Conservation (phyloP, 2,888 invertebrate genomes). For the Luperina nickerlii region DNA sequence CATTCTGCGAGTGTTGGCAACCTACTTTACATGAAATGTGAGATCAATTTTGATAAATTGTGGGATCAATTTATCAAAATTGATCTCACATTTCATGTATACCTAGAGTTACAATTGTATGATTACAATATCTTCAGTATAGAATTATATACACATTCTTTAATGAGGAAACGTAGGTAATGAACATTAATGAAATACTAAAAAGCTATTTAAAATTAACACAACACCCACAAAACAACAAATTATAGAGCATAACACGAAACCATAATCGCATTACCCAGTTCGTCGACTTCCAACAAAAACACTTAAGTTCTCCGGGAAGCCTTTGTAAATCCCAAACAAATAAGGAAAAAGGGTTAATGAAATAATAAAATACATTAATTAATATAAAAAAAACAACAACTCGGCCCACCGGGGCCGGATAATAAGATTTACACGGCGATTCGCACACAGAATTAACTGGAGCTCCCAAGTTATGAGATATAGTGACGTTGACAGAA, state of each 20-base stretch:
- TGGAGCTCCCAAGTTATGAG: constrained; percentile 45
- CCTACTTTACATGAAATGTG: background rate
- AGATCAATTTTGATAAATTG: no score
- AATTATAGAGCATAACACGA: constrained; percentile 21
- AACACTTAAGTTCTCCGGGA: constrained; percentile 58
- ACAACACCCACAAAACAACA: constrained; percentile 6
- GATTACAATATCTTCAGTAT: background rate
- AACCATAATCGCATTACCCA: constrained; percentile 45
- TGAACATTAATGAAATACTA: background rate
- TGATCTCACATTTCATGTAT: no score
- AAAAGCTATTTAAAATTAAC: background rate
- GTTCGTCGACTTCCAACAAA: constrained; percentile 32
- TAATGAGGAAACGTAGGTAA: background rate
- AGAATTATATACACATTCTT: background rate
- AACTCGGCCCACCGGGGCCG: constrained; percentile 63
- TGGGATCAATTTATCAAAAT: background rate
- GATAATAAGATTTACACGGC: constrained; percentile 75
- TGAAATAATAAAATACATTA: constrained; percentile 75
- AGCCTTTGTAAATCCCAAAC: constrained; percentile 61
- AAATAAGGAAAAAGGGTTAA: constrained; percentile 72
- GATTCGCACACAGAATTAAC: constrained; percentile 74
- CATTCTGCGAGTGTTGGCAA: background rate
- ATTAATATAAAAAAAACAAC: constrained; percentile 75
- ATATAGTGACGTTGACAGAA: constrained; percentile 13
- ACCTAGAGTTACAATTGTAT: no score